Percentiles rank a stretch among this genome's conserved stretches.
Conservation (phyloP, 2,888 invertebrate genomes). For the Drosophila infuscata region DNA sequence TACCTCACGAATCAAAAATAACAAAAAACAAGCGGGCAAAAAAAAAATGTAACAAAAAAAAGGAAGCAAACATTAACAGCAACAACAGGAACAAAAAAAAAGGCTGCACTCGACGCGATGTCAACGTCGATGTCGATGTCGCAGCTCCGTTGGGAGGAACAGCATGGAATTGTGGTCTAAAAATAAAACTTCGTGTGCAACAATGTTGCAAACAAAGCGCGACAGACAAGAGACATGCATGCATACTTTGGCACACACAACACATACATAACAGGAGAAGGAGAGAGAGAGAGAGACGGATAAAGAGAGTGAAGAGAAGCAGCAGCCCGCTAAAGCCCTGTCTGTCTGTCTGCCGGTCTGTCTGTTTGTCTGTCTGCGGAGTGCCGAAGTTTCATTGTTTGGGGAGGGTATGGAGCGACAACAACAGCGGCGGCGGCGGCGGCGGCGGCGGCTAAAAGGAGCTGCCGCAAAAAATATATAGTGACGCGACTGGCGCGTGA, state of each 20-base stretch:
- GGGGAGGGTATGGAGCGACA: slow-evolving; percentile 54
- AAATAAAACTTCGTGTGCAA: slow-evolving; percentile 75
- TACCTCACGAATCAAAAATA: slow-evolving; percentile 63
- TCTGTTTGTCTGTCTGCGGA: slow-evolving; percentile 51
- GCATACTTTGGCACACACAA: slow-evolving; percentile 13
- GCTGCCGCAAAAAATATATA: slow-evolving; percentile 61
- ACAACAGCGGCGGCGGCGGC: slow-evolving; percentile 26
- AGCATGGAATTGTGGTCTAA: slow-evolving; percentile 75
- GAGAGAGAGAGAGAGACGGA: slow-evolving; percentile 3
- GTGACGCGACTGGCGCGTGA: slow-evolving; percentile 69
- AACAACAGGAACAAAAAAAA: slow-evolving; percentile 33
- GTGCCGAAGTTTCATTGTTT: slow-evolving; percentile 67
- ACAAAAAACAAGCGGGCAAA: slow-evolving; percentile 29
- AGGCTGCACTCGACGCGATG: slow-evolving; percentile 32
- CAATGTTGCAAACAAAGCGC: slow-evolving; percentile 74
- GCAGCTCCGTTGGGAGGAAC: slow-evolving; percentile 51
- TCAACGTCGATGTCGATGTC: slow-evolving; percentile 34
- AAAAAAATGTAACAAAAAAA: slow-evolving; percentile 17
- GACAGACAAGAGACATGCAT: slow-evolving; percentile 40
- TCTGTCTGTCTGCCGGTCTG: slow-evolving; percentile 25
- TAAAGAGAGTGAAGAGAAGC: slow-evolving; percentile 20
- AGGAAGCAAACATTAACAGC: slow-evolving; percentile 39
- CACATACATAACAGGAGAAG: slow-evolving; percentile 9
- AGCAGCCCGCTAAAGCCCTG: slow-evolving; percentile 28
- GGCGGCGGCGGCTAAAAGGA: slow-evolving; percentile 70